phyloP scores from a whole-genome alignment of 1,140 invertebrate species.

The Drosophila lacertosa region DNA sequence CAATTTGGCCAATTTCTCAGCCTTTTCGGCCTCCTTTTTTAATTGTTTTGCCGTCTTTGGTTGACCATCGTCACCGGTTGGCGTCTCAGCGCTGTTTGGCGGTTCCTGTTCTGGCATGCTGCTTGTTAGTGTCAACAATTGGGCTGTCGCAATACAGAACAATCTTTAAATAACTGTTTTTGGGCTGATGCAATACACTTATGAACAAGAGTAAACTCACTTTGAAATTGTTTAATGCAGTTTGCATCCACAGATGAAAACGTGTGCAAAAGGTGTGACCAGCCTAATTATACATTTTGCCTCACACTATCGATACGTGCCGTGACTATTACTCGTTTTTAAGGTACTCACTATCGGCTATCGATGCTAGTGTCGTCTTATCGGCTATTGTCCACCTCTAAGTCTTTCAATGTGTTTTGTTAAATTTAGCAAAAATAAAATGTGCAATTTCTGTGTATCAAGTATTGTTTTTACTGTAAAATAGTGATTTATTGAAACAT shows the following conservation, averaged over 20 bases:
- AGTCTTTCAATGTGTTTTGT: constrained; percentile 42
- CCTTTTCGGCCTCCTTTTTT: constrained; percentile 95
- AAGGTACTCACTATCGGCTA: constrained; percentile 13
- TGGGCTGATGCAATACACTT: constrained; percentile 38
- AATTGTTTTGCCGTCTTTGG: constrained; percentile 94
- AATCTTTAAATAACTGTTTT: constrained; percentile 6
- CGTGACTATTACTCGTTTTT: background rate
- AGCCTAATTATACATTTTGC: background rate
- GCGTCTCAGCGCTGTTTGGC: constrained; percentile 22
- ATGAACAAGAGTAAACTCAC: constrained; percentile 33
- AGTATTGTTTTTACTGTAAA: background rate
- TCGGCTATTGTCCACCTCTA: constrained; percentile 31
- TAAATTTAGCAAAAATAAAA: constrained; percentile 33
- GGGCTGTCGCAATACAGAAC: background rate
- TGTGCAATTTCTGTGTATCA: constrained; percentile 29
- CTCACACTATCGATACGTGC: constrained; percentile 11
- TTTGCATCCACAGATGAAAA: constrained; percentile 63
- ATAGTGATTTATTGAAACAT: background rate
- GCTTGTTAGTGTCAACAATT: constrained; percentile 27
- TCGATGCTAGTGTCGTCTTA: constrained; percentile 20
- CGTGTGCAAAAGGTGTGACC: constrained; percentile 60
- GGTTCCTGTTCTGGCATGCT: constrained; percentile 50
- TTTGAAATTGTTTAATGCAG: constrained; percentile 30
- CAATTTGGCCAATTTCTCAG: constrained; percentile 95
- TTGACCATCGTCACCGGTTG: constrained; percentile 73